Evolutionary conservation across 1,140 invertebrate species (phyloP).

Genomic region (Penaeus vannamei): DNA sequence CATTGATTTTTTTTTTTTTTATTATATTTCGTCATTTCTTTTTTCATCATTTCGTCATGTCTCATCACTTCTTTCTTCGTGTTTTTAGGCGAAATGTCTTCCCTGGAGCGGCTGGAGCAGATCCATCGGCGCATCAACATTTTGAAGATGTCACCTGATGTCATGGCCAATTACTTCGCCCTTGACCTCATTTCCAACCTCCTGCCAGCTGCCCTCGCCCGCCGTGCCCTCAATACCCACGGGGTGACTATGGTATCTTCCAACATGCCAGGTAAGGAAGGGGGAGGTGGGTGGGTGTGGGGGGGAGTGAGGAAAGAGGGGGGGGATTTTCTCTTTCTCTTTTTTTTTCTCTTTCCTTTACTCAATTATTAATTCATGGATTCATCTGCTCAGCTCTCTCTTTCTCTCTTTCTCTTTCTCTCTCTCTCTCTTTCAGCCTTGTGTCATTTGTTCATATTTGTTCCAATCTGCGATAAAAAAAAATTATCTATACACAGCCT

Average conservation of each 20-base stretch:
- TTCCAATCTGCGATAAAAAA: neutral
- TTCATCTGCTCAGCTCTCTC: neutral
- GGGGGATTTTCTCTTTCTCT: no score
- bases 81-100: conserved; percentile 32
- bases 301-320: no score
- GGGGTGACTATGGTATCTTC: conserved; percentile 55
- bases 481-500: no score
- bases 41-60: neutral
- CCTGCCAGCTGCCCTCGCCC: conserved; percentile 32
- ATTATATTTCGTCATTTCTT: no score
- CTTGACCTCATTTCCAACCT: conserved; percentile 43
- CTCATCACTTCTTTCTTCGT: neutral
- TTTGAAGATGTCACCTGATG: conserved; percentile 43
- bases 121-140: conserved; percentile 11
- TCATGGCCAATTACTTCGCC: conserved; percentile 42
- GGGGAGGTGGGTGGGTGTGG: no score
- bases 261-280: conserved; percentile 46
- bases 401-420: neutral
- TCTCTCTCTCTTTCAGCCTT: neutral
- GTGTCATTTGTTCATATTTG: neutral
- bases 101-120: neutral
- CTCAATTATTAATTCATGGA: neutral
- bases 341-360: neutral
- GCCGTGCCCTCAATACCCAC: conserved; percentile 44
- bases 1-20: no score